These are phyloP conservation scores for Simalia tracyae DNA, from an alignment of 2,797 vertebrate species.

Conservation along the genomic window DNA sequence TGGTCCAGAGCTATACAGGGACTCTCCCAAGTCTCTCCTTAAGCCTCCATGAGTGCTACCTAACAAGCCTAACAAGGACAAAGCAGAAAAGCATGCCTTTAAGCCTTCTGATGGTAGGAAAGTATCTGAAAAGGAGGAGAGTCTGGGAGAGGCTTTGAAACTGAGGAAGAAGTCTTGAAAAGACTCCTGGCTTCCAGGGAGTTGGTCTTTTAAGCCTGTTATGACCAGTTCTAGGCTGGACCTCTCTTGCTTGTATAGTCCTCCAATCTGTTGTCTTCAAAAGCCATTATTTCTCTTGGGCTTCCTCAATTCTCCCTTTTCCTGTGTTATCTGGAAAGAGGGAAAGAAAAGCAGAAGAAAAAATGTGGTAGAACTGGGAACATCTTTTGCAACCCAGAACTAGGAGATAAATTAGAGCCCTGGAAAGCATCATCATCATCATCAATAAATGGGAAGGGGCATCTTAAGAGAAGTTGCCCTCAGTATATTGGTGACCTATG, in stretches of 20 bases:
- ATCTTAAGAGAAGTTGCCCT: background rate
- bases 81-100: background rate
- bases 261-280: background rate
- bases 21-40: background rate
- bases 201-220: background rate
- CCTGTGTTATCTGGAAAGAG: background rate
- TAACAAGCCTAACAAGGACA: background rate
- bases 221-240: no score
- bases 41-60: no score
- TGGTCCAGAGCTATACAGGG: background rate
- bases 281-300: background rate
- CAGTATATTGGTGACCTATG: background rate
- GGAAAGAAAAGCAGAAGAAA: no score
- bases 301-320: no score
- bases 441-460: no score
- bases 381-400: background rate
- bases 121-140: background rate
- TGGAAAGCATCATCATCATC: background rate
- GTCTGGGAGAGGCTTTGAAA: background rate
- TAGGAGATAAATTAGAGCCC: background rate
- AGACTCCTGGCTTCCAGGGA: background rate
- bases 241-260: background rate
- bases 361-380: background rate
- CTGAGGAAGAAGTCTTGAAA: background rate
- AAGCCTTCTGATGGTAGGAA: background rate